Conservation (phyloP, 1,140 invertebrate species). For the Grapholita molesta region DNA sequence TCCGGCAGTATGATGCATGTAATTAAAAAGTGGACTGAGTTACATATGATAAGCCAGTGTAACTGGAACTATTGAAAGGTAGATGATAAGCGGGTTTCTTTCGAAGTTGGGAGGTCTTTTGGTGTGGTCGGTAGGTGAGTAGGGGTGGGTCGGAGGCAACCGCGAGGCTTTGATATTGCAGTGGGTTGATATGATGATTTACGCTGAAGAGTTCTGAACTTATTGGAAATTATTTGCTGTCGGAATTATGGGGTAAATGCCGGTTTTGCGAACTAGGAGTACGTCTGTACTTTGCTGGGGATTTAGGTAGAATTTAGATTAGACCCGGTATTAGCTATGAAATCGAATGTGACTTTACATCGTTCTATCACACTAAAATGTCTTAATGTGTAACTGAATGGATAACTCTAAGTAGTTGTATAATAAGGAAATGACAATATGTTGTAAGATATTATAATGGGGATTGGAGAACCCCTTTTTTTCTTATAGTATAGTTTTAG, state of each 20-base stretch:
- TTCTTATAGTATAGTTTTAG: too few species aligned
- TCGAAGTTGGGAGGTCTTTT: conserved; percentile 18
- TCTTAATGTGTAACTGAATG: too few species aligned
- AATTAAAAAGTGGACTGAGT: conserved; percentile 59
- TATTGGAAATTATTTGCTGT: conserved; percentile 12
- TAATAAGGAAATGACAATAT: too few species aligned
- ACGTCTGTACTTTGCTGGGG: neutral
- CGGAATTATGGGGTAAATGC: neutral
- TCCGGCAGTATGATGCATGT: conserved; percentile 52
- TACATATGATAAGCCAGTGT: conserved; percentile 27
- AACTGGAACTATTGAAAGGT: conserved; percentile 24
- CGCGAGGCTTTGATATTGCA: conserved; percentile 48
- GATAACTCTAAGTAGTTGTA: too few species aligned
- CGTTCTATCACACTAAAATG: neutral
- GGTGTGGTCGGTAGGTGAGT: conserved; percentile 24
- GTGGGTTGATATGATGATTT: conserved; percentile 45
- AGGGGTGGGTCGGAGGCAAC: conserved; percentile 34
- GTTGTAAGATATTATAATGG: too few species aligned
- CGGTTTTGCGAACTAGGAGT: neutral
- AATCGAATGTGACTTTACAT: neutral
- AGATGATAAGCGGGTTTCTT: neutral
- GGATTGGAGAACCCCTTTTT: too few species aligned
- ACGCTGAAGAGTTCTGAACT: conserved; percentile 33
- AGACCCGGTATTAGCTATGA: neutral
- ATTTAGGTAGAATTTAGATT: neutral